phyloP scores from a whole-genome alignment of 2,113 vertebrate genomes.

The Rattus rattus region DNA sequence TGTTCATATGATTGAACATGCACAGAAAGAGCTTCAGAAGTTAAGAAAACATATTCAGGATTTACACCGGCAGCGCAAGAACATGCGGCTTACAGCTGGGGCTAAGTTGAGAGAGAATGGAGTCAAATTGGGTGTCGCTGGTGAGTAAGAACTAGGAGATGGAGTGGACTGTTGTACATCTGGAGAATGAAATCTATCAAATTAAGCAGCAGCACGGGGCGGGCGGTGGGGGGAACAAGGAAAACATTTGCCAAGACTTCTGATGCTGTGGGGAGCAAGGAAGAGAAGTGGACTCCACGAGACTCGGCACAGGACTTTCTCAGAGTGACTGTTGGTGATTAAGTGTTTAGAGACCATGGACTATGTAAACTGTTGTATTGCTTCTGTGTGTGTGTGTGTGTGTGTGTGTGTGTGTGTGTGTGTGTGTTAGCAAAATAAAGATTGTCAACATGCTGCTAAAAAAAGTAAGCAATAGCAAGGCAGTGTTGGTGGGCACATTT shows the following conservation, averaged over 20 bases:
- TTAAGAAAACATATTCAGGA: slow-evolving; percentile 83
- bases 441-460: neutral
- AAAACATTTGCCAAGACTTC: slow-evolving; percentile 97
- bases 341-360: slow-evolving; percentile 25
- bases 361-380: neutral
- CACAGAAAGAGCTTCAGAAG: slow-evolving; percentile 98
- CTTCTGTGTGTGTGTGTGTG: neutral
- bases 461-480: neutral
- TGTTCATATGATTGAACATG: slow-evolving; percentile 97
- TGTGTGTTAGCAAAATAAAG: slow-evolving; percentile 66
- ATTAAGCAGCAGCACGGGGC: slow-evolving; percentile 96
- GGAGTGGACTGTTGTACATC: slow-evolving; percentile 96
- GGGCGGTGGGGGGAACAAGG: slow-evolving; percentile 91
- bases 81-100: too few species aligned
- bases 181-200: slow-evolving; percentile 95
- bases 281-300: neutral
- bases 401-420: neutral
- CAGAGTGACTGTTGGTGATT: neutral
- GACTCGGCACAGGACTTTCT: neutral
- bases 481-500: neutral
- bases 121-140: slow-evolving; percentile 95
- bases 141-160: slow-evolving; percentile 99
- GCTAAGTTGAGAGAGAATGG: too few species aligned
- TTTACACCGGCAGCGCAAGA: too few species aligned
- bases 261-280: slow-evolving; percentile 70